Evolutionary conservation across 2,113 vertebrate genomes (phyloP), one percentile per base, ranked within the genome.

Genomic region (Melanerpes formicivorus): DNA sequence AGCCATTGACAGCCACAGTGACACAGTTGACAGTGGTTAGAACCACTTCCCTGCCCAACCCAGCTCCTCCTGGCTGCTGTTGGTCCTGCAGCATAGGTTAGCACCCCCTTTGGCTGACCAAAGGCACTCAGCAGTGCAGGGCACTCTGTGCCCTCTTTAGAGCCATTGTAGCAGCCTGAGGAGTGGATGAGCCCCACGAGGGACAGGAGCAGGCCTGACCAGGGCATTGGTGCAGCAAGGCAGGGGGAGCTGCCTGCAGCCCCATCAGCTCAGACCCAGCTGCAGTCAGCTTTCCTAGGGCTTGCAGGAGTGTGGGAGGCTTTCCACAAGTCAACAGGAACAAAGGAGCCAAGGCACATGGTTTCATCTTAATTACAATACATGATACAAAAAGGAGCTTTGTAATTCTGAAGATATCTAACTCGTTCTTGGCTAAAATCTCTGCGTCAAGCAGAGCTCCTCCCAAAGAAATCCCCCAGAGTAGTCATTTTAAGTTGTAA

Each of bases 221-320:
- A 1, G 18, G 30, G 19, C 8, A 18, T 2, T 26, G 22, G 42
- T 18, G 17, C 25, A 81, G 25, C 22, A 7, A 58, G n/a, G 34
- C 3, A 2, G 42, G 42, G 42, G 42, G 42, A 44, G 42, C 42
- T 44, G 42, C 42, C 42, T 0, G 0, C 37, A 71, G 27, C 16
- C 10, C 16, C 10, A 19, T 13, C 56, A 70, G 40, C 70, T 78
- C 29, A 42, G 29, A 50, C 18, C 3, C 63, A 75, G 32, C 14
- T 42, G 25, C 2, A 1, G 7, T 18, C 0, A 0, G 11, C 25
- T 69, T 82, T 76, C 19, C 74, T 26, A n/a, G 5, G 32, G 32
- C 63, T 79, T 79, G 21, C 46, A 69, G 30, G 30, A 48, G 30
- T 3, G 1, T 29, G 19, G 15, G 5, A 40, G 40, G 18, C 17